A percentile compares a stretch with the other conserved stretches of the same genome.
Conservation (phyloP, 2,113 vertebrate species). For the Gnathonemus longibarbis region DNA sequence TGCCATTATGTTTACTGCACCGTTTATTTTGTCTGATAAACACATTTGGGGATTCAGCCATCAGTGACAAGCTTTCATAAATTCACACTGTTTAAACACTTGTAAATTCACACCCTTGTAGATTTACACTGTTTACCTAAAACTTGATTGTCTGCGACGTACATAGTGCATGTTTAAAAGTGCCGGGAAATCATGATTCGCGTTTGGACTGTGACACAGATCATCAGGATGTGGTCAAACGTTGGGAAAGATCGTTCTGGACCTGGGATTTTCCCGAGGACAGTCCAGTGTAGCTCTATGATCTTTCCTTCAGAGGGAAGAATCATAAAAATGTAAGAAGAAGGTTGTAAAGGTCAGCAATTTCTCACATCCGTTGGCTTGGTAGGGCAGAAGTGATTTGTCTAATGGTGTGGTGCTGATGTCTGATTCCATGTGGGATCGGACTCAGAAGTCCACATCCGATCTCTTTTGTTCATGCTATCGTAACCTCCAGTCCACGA, state of each 20-base stretch:
- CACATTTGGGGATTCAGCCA: neutral
- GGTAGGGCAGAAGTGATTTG: neutral
- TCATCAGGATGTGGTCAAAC: neutral
- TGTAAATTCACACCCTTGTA: neutral
- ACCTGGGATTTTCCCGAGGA: neutral
- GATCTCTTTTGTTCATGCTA: too few species aligned
- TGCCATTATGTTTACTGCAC: neutral
- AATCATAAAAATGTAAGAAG: neutral
- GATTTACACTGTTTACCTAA: neutral
- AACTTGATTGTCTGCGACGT: neutral
- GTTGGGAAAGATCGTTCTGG: neutral
- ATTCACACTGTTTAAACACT: neutral
- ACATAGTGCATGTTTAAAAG: neutral
- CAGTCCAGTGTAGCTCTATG: neutral
- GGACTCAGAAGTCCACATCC: neutral
- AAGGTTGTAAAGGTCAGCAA: neutral
- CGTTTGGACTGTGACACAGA: neutral
- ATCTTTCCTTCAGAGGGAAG: neutral
- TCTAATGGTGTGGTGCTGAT: neutral
- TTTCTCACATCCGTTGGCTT: neutral
- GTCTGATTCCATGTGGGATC: neutral
- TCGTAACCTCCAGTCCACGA: neutral
- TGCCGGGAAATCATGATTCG: too few species aligned
- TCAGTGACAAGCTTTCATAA: neutral
- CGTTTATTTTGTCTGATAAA: neutral